Base-by-base conservation (phyloP, 1,140 invertebrate genomes). In the Brachionus rotundiformis region DNA sequence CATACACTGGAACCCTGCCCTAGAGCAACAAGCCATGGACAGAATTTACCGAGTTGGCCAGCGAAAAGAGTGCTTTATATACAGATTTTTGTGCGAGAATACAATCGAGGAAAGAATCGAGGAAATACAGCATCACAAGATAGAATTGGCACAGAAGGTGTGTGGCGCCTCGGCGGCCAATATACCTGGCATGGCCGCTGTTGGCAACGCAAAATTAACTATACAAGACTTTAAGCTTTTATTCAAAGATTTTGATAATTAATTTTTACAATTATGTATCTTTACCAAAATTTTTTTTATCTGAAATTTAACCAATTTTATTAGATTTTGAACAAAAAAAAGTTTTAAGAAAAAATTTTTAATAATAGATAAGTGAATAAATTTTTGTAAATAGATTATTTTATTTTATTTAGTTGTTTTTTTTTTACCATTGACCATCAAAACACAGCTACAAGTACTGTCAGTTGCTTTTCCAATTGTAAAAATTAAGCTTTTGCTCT, bases 1-100 rank as follows among this genome's bases (percentile, higher is more conserved):
- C 87, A 89, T 94, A 68, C 95, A 97, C 87, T 98, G 95, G 95
- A 98, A 98, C 90, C 95, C 95, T 0, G 94, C 96, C 84, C 88
- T 96, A 25, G 95, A 96, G 88, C 89, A 92, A 4, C 95, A 98
- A 86, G 94, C 95, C 0, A 94, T 93, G 89, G 95, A 97, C 88
- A 89, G 95, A 59, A 92, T 96, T 61, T 95, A 96, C 88, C 89
- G 95, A 33, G 92, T 96, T 61, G 95, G 95, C 0, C 95, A 98
- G 86, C 91, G 86, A 13, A 93, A 92, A 85, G 85, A 90, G 85
- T 94, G 96, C 0, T 90, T 91, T 77, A 91, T 97, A 61, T 86
- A 41, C 85, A 94, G 93, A 84, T 93, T 95, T 86, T 89, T 95
- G 83, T 92, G 92, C 82, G 86, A 90, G 77, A 91, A 94, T 36